These are phyloP conservation scores for Pseudomugil gertrudae DNA, from an alignment of 2,797 vertebrate genomes.

Conservation along the genomic window DNA sequence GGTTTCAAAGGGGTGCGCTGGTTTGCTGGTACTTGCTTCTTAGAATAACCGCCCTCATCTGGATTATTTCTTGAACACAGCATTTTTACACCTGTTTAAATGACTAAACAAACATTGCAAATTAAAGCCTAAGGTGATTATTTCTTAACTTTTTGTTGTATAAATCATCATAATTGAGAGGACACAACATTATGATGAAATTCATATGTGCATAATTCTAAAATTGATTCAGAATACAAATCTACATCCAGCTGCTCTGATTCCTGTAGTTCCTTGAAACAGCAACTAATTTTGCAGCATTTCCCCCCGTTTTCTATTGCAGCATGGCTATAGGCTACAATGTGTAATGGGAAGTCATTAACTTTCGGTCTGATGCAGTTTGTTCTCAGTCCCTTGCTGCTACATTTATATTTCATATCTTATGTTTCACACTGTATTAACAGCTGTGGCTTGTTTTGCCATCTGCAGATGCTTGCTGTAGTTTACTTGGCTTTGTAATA, in stretches of 20 bases:
- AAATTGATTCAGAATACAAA: slow-evolving; percentile 40
- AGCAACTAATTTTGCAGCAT: slow-evolving; percentile 42
- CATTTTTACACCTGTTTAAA: neutral
- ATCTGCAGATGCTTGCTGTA: slow-evolving; percentile 86
- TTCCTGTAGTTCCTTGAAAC: slow-evolving; percentile 58
- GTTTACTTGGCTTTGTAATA: slow-evolving; percentile 85
- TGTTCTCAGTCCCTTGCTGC: slow-evolving; percentile 78
- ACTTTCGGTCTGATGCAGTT: slow-evolving; percentile 76
- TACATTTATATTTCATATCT: slow-evolving; percentile 85
- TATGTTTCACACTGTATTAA: slow-evolving; percentile 85
- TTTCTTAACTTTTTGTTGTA: neutral
- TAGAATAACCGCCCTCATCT: too few relatives aligned
- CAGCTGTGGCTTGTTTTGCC: slow-evolving; percentile 85
- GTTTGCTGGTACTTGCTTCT: neutral
- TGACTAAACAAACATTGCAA: neutral
- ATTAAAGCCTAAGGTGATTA: neutral
- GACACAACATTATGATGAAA: neutral
- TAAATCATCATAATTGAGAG: slow-evolving; percentile 9
- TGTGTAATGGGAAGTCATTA: slow-evolving; percentile 80
- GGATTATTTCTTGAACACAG: too few relatives aligned
- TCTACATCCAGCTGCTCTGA: slow-evolving; percentile 45
- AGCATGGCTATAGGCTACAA: slow-evolving; percentile 70
- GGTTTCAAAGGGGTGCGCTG: too few relatives aligned
- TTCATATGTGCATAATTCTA: slow-evolving; percentile 1
- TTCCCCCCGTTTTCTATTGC: slow-evolving; percentile 53